Conservation (phyloP, 2,888 invertebrate genomes). For the Macaria notata region DNA sequence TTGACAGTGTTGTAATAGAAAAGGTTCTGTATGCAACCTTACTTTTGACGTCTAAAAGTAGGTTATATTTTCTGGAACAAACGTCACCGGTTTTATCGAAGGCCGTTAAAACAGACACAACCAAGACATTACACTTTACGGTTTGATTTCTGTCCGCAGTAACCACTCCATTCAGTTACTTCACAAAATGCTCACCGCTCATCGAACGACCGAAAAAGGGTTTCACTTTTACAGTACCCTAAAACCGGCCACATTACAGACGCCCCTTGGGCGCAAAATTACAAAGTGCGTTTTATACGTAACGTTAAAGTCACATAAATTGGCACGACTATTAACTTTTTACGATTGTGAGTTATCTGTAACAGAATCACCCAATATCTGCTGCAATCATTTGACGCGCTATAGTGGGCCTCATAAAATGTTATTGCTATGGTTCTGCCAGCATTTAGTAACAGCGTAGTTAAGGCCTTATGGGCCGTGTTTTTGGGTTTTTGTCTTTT, state of each 20-base stretch:
- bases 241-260: slow-evolving; percentile 30
- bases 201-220: slow-evolving; percentile 27
- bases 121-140: slow-evolving; percentile 3
- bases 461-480: slow-evolving; percentile 16
- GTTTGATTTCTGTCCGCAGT: slow-evolving; percentile 21
- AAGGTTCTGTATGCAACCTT: slow-evolving; percentile 16
- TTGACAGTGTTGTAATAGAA: neutral
- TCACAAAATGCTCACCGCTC: slow-evolving; percentile 26
- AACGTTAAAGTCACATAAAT: slow-evolving; percentile 45
- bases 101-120: neutral
- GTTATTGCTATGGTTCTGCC: slow-evolving; percentile 20
- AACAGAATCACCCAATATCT: slow-evolving; percentile 36
- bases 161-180: slow-evolving; percentile 22
- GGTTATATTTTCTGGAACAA: no score
- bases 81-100: neutral
- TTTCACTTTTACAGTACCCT: slow-evolving; percentile 34
- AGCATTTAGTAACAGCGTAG: slow-evolving; percentile 20
- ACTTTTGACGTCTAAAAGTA: neutral
- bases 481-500: slow-evolving; percentile 11
- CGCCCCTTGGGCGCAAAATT: slow-evolving; percentile 36
- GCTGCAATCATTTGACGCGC: slow-evolving; percentile 40
- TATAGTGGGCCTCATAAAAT: slow-evolving; percentile 30
- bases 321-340: slow-evolving; percentile 45
- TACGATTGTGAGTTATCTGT: slow-evolving; percentile 42
- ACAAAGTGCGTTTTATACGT: slow-evolving; percentile 43